Percentiles rank a stretch among this genome's conserved stretches.
These are phyloP conservation scores for Callimorpha dominula DNA, from an alignment of 2,888 invertebrate genomes.

Conservation along the genomic window DNA sequence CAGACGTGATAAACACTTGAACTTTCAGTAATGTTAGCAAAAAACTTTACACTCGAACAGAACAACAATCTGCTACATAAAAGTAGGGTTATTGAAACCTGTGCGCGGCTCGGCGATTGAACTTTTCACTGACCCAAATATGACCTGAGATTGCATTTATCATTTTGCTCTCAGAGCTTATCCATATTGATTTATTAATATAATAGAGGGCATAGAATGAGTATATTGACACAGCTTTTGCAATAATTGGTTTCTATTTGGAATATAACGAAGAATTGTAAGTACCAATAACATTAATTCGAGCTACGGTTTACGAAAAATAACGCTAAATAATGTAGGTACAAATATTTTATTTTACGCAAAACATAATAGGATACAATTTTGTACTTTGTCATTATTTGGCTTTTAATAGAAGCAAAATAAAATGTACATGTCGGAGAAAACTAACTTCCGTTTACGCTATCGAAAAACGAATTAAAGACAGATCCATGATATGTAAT, in stretches of 20 bases:
- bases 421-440: no score
- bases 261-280: neutral
- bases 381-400: no score
- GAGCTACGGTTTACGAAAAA: no score
- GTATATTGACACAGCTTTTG: slow-evolving; percentile 30
- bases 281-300: neutral
- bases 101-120: slow-evolving; percentile 32
- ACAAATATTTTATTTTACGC: no score
- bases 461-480: no score
- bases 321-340: no score
- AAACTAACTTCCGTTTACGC: no score
- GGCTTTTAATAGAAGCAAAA: no score
- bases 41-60: slow-evolving; percentile 17
- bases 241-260: slow-evolving; percentile 11
- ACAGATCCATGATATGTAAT: no score
- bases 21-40: neutral
- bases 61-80: slow-evolving; percentile 12
- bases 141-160: slow-evolving; percentile 31
- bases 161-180: slow-evolving; percentile 30
- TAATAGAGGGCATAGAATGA: slow-evolving; percentile 19
- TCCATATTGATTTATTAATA: slow-evolving; percentile 29
- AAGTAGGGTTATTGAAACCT: slow-evolving; percentile 26
- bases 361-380: no score
- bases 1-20: slow-evolving; percentile 28
- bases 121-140: slow-evolving; percentile 47